Conservation (phyloP, 2,888 invertebrate genomes). For the Drosophila mayaguana region DNA sequence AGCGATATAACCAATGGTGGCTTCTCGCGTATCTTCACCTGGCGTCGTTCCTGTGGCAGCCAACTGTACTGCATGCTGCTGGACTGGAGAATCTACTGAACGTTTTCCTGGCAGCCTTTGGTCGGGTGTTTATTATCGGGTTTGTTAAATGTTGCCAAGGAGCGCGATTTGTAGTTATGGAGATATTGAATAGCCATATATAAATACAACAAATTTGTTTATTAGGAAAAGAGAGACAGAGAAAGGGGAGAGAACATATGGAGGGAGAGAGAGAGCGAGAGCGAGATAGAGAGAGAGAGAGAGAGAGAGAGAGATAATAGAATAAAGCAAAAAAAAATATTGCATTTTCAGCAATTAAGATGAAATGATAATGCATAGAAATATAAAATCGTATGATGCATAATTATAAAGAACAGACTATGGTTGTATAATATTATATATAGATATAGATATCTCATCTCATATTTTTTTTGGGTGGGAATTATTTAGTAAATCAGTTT, state of each 20-base stretch:
- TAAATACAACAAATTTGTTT: background rate
- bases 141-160: conserved; percentile 36
- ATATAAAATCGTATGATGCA: too few relatives aligned
- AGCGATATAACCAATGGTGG: conserved; percentile 75
- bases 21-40: conserved; percentile 52
- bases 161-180: conserved; percentile 1
- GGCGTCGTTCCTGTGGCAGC: conserved; percentile 65
- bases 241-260: too few relatives aligned
- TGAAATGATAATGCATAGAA: too few relatives aligned
- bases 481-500: too few relatives aligned
- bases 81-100: conserved; percentile 1
- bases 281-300: background rate
- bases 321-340: too few relatives aligned
- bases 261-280: too few relatives aligned
- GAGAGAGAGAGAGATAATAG: too few relatives aligned
- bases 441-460: too few relatives aligned
- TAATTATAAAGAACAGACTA: too few relatives aligned
- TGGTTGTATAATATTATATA: too few relatives aligned
- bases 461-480: too few relatives aligned
- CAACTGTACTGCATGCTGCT: conserved; percentile 64
- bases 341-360: too few relatives aligned
- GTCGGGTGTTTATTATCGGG: background rate
- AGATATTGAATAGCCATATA: background rate
- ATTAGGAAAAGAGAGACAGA: background rate
- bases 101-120: background rate